Percentiles rank a stretch among this genome's conserved stretches.
These are phyloP conservation scores for Heteronetta atricapilla DNA, from an alignment of 2,113 vertebrate genomes.

Conservation along the genomic window DNA sequence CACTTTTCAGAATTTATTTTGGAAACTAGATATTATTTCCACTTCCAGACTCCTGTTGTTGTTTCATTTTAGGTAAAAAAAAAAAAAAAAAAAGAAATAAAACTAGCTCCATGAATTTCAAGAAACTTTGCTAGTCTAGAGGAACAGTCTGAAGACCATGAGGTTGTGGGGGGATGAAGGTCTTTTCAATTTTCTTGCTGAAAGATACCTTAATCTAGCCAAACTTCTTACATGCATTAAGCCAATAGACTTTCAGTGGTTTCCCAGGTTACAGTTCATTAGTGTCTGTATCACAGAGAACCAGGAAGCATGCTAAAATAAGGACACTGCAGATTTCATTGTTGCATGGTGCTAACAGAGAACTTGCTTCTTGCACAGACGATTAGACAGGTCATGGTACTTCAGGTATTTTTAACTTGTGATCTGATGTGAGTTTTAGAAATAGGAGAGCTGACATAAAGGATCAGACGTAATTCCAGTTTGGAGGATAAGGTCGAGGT, in stretches of 20 bases:
- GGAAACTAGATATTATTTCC: neutral
- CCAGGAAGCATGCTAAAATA: neutral
- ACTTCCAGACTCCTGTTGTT: neutral
- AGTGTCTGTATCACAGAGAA: neutral
- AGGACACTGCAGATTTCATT: slow-evolving; percentile 10
- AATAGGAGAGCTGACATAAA: neutral
- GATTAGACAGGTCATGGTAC: neutral
- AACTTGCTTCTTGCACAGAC: neutral
- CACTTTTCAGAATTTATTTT: neutral
- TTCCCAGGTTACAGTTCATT: slow-evolving; percentile 60
- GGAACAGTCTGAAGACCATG: neutral
- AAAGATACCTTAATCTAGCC: slow-evolving; percentile 1
- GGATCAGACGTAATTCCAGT: neutral
- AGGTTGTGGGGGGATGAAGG: neutral
- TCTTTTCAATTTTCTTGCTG: neutral
- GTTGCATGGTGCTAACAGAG: neutral
- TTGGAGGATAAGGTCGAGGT: neutral
- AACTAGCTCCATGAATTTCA: neutral
- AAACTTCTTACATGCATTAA: neutral
- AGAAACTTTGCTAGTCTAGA: neutral
- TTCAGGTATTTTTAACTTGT: slow-evolving; percentile 29
- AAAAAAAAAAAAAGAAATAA: neutral
- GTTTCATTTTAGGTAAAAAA: neutral
- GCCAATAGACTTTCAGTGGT: neutral
- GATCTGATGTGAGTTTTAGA: neutral